Evolutionary conservation across 2,113 vertebrate species (phyloP).

Genomic region (Cyprinodon variegatus): DNA sequence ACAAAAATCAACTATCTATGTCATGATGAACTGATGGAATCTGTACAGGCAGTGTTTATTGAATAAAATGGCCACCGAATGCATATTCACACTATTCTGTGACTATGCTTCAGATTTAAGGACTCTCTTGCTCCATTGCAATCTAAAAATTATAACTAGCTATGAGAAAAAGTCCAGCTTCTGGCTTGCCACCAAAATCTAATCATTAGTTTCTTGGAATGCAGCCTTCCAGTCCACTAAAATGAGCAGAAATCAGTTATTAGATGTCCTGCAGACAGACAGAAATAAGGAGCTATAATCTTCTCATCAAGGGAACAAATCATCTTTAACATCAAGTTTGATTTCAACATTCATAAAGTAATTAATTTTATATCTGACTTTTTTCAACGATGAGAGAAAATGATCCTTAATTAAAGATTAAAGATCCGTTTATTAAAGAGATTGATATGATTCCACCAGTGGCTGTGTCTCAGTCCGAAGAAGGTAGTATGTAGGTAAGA

Average conservation of each 20-base stretch:
- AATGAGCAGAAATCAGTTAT: slow-evolving; percentile 15
- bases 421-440: not conserved
- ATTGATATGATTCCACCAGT: not conserved
- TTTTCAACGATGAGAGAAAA: not conserved
- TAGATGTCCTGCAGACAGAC: slow-evolving; percentile 36
- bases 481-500: not conserved
- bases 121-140: not conserved
- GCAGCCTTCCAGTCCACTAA: slow-evolving; percentile 34
- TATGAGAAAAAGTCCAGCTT: slow-evolving; percentile 42
- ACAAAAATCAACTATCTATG: not conserved
- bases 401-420: not conserved
- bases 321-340: slow-evolving; percentile 23
- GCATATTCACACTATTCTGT: not conserved
- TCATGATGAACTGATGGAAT: not conserved
- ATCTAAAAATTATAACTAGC: slow-evolving; percentile 40
- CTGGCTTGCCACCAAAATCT: slow-evolving; percentile 21
- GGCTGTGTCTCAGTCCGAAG: not conserved
- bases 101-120: not conserved
- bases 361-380: slow-evolving; percentile 13
- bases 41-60: not conserved
- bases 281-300: slow-evolving; percentile 22
- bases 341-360: slow-evolving; percentile 23
- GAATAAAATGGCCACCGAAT: not conserved
- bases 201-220: slow-evolving; percentile 34
- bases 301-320: slow-evolving; percentile 23